Conservation (phyloP, 2,113 vertebrate genomes). For the Callithrix jacchus region DNA sequence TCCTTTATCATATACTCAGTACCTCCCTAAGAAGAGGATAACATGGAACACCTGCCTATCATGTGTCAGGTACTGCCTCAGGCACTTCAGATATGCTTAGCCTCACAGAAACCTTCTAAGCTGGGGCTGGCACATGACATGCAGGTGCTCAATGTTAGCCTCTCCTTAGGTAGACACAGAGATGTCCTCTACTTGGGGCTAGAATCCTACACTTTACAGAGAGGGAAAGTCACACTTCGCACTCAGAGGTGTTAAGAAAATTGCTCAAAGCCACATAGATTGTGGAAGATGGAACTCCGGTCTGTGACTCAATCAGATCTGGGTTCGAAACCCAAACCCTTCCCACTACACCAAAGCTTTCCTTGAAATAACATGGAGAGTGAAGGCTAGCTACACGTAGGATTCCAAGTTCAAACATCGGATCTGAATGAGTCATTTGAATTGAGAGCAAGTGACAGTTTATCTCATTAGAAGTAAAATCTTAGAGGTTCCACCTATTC, state of each 20-base stretch:
- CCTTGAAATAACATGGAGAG: not conserved
- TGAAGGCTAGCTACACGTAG: too few species aligned
- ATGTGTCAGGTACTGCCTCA: accelerated
- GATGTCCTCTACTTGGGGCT: too few species aligned
- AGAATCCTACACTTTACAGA: not conserved
- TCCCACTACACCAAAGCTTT: not conserved
- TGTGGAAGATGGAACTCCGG: not conserved
- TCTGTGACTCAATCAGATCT: not conserved
- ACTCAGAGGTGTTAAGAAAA: not conserved
- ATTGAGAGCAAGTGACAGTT: not conserved
- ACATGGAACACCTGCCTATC: not conserved
- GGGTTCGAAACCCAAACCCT: not conserved
- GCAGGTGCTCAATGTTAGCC: too few species aligned
- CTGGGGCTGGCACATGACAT: too few species aligned
- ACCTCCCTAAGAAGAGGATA: accelerated
- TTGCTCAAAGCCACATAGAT: not conserved
- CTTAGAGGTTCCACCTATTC: not conserved
- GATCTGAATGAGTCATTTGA: not conserved
- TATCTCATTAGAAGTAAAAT: not conserved
- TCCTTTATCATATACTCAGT: accelerated
- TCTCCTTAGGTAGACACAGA: too few species aligned
- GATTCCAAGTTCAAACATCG: not conserved
- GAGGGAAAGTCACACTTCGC: not conserved
- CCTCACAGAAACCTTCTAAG: not conserved
- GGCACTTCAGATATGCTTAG: not conserved